Base-by-base conservation (phyloP, 2,888 invertebrate genomes). In the Scelioninae gen. 2 region DNA sequence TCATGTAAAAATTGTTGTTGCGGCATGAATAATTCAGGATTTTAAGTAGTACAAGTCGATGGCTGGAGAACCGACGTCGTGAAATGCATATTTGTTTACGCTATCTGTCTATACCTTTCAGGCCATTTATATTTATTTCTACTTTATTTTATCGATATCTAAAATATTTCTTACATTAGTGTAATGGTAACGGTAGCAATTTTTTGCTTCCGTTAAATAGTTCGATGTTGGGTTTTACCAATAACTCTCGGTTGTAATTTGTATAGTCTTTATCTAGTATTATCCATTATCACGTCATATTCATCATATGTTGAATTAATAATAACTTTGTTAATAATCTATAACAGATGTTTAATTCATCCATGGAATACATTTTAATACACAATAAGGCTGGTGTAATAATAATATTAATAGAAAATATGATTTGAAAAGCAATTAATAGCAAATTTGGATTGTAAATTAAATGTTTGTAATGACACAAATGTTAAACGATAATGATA, bases 21-120 rank as follows among this genome's bases (percentile, higher is more conserved):
- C 57, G 13, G 16, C 25, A 65, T 65, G 55, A 55, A 65, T 65
- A 52, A 65, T 65, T 65, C 65, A 65, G 10, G 13, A 31, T 48
- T 65, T 57, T 65, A 65, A 65, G 65, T 65, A 65, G 64, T 65
- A 15, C 28, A 19, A 55, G 19, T 46, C 55, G 39, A 65, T 65
- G 7, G 43, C 43, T 64, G 18, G 43, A 10, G 35, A 31, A 33
- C 4, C 52, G 25, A 1, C 28, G 19, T 16, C 25, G 45, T 25
- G 41, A 52, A 52, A 43, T 33, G 33, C 52, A 58, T 19, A 41
- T 63, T 33, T 63, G 13, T 39, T 43, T 63, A 11, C 5, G 50
- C 4, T 4, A 9, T 57, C 7, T 15, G 2, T 9, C 0, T 22
- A 18, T 37, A 7, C n/a, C 4, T 33, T 33, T 33, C n/a, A n/a